These are phyloP conservation scores for Rhipidura dahli DNA, from an alignment of 2,113 vertebrate genomes.

Conservation along the genomic window DNA sequence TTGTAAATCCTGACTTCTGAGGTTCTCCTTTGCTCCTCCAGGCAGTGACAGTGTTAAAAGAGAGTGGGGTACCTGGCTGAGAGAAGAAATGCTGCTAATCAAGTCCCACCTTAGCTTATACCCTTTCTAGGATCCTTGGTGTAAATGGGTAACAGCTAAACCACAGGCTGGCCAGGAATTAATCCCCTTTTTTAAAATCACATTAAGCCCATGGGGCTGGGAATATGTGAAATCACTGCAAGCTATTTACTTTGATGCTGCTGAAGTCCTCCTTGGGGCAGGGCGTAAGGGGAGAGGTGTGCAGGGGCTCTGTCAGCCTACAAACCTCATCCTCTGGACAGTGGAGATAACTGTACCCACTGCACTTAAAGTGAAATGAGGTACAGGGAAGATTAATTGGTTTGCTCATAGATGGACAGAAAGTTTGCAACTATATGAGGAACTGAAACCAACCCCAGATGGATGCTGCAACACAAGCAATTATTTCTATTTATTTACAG, in stretches of 20 bases:
- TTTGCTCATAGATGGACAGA: background rate
- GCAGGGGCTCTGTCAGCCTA: background rate
- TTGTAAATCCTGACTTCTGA: background rate
- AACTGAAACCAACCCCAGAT: background rate
- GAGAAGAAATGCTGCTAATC: background rate
- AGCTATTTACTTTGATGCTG: background rate
- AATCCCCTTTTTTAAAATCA: background rate
- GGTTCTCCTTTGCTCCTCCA: background rate
- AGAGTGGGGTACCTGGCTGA: background rate
- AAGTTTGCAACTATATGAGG: background rate
- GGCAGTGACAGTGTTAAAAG: background rate
- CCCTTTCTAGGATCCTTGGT: background rate
- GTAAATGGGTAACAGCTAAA: background rate
- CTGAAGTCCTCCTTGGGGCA: background rate
- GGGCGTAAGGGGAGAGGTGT: background rate
- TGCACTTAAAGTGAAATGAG: background rate
- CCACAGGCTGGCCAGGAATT: background rate
- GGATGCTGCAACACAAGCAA: background rate
- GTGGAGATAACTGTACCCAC: background rate
- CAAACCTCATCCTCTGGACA: background rate
- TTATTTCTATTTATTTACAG: slow-evolving; percentile 39
- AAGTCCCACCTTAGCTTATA: background rate
- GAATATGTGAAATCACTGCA: background rate
- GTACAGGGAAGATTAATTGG: background rate
- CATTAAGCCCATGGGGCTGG: rapidly evolving